Evolutionary conservation across 2,888 invertebrate genomes (phyloP).

Genomic region (Callyntrura sp.): DNA sequence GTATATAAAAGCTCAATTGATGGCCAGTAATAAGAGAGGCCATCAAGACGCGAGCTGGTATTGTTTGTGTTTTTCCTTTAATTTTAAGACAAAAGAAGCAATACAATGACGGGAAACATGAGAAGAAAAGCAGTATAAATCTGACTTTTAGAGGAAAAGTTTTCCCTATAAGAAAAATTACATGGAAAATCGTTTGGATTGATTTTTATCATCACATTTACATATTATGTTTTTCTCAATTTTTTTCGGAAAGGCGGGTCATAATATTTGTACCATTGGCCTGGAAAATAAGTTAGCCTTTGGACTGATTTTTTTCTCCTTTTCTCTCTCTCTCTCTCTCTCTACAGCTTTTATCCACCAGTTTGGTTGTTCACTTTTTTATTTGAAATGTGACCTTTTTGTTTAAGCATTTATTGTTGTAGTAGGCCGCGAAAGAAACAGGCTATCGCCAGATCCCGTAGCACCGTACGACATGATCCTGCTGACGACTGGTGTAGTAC

Average conservation of each 20-base stretch:
- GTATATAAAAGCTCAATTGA: not conserved
- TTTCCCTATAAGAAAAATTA: constrained; percentile 51
- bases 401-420: constrained; percentile 18
- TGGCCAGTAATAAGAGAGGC: constrained; percentile 29
- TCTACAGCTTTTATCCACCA: not conserved
- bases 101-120: constrained; percentile 40
- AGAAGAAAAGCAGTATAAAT: constrained; percentile 5
- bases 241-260: constrained; percentile 31
- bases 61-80: not conserved
- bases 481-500: not conserved
- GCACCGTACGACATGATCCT: constrained; percentile 29
- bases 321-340: not conserved
- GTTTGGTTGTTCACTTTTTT: constrained; percentile 1
- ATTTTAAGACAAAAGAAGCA: constrained; percentile 8
- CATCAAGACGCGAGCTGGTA: constrained; percentile 12
- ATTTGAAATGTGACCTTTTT: constrained; percentile 61
- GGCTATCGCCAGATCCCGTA: constrained; percentile 15
- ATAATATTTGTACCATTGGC: constrained; percentile 23
- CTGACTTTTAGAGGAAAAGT: constrained; percentile 33
- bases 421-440: constrained; percentile 50
- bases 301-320: constrained; percentile 26
- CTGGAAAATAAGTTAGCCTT: constrained; percentile 22
- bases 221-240: constrained; percentile 35
- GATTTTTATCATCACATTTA: constrained; percentile 66
- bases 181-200: constrained; percentile 66